Conservation (phyloP, 2,797 vertebrate species). For the Syncerus caffer region DNA sequence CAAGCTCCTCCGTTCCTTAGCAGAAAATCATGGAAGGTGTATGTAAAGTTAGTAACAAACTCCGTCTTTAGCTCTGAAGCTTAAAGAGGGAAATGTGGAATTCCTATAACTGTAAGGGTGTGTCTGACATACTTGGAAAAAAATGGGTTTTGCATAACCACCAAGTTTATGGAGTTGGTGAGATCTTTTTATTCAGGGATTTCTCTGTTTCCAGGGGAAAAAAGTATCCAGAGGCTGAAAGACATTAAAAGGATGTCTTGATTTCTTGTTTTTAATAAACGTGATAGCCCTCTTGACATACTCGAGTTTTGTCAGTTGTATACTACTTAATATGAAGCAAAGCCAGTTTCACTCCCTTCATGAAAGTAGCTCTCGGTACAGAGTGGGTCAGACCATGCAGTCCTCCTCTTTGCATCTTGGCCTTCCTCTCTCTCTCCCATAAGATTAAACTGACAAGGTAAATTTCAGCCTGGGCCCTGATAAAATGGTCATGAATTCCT, state of each 20-base stretch:
- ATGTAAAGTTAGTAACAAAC: neutral
- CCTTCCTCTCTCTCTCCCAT: neutral
- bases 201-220: neutral
- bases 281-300: neutral
- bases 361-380: neutral
- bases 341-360: neutral
- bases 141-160: neutral
- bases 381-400: neutral
- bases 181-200: neutral
- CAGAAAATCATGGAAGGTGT: neutral
- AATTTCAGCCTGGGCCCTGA: neutral
- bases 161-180: neutral
- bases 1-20: neutral
- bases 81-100: neutral
- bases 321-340: neutral
- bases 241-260: neutral
- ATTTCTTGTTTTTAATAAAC: neutral
- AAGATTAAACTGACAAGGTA: neutral
- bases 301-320: neutral
- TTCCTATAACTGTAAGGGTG: neutral
- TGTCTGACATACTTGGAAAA: neutral
- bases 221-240: neutral
- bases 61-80: neutral
- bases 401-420: neutral
- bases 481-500: neutral